Base-by-base conservation (phyloP, 2,113 vertebrate species). In the Colius striatus region DNA sequence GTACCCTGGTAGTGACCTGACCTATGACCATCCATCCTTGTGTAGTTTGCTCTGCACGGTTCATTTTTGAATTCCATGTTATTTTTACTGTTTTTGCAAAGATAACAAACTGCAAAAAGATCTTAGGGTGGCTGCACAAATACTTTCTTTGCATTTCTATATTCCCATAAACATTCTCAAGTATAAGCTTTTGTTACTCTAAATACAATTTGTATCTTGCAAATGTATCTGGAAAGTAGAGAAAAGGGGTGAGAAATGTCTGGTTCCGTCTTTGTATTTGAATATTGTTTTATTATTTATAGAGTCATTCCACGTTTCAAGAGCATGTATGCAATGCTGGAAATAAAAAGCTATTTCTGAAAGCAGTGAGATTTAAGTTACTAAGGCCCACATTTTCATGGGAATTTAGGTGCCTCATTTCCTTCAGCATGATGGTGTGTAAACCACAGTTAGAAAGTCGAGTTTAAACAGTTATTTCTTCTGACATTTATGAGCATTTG, bases 211-310 rank as follows among this genome's bases (percentile, higher is more conserved):
- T 89, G n/a, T 67, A 17, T 48, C 65, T 43, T 34, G 51, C 26
- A 86, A 77, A 83, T 5, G 2, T 5, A 13, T 67, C 75, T 85
- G 68, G 72, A 77, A 76, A 88, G 85, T 25, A 71, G 43, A 38
- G 18, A 66, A 41, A 76, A 61, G 70, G 51, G 54, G 12, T 55
- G 63, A 80, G 60, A 47, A 72, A 57, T n/a, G 10, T 34, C 47
- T 93, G 86, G 73, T 34, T 94, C 79, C 66, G 54, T 93, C 51
- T 73, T 94, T 94, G 70, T 95, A 74, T 92, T 95, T 55, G 90
- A 86, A 92, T 90, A 92, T 62, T 76, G 9, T 54, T 85, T 91
- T 85, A 58, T 91, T 93, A 89, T 94, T 95, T 96, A 78, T 84
- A 65, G 77, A 78, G 29, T 41, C 9, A 3, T 61, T 89, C 66